Percentiles rank a stretch among this genome's conserved stretches.
These are phyloP conservation scores for Petrolisthes cinctipes DNA, from an alignment of 2,888 invertebrate species.

Conservation along the genomic window DNA sequence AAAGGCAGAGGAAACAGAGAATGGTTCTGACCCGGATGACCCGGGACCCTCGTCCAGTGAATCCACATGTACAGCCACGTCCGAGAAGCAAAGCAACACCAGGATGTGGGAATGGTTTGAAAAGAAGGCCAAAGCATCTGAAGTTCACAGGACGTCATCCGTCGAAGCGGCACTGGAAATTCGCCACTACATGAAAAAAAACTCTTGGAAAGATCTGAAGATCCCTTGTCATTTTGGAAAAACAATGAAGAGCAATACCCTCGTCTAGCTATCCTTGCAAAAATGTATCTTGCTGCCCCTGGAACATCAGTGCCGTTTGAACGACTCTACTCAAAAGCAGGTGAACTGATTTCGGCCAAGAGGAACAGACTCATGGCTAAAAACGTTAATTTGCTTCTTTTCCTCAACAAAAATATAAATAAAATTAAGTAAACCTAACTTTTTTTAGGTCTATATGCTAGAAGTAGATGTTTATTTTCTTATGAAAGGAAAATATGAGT, in stretches of 20 bases:
- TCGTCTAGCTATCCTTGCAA: background rate
- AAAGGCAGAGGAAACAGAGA: background rate
- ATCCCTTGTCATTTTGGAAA: background rate
- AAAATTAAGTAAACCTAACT: background rate
- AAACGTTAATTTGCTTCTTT: slow-evolving; percentile 20
- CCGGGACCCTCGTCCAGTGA: background rate
- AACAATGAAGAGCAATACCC: background rate
- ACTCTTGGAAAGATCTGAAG: background rate
- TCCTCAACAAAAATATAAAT: slow-evolving; percentile 11
- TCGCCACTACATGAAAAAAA: background rate
- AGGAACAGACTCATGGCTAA: background rate
- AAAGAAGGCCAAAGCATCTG: background rate
- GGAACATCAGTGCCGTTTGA: slow-evolving; percentile 14
- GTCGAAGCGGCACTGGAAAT: slow-evolving; percentile 5
- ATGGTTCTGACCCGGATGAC: background rate
- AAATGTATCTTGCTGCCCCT: background rate
- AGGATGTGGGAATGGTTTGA: slow-evolving; percentile 16
- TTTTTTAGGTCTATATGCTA: background rate
- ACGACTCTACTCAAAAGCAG: slow-evolving; percentile 16
- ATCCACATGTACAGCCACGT: background rate
- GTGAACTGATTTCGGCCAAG: slow-evolving; percentile 5
- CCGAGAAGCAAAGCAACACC: background rate
- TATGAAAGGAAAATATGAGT: too few species aligned
- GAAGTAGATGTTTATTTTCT: too few species aligned
- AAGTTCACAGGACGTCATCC: background rate